Base-by-base conservation (phyloP, 2,888 invertebrate genomes). In the Drosophila fulvimacula region DNA sequence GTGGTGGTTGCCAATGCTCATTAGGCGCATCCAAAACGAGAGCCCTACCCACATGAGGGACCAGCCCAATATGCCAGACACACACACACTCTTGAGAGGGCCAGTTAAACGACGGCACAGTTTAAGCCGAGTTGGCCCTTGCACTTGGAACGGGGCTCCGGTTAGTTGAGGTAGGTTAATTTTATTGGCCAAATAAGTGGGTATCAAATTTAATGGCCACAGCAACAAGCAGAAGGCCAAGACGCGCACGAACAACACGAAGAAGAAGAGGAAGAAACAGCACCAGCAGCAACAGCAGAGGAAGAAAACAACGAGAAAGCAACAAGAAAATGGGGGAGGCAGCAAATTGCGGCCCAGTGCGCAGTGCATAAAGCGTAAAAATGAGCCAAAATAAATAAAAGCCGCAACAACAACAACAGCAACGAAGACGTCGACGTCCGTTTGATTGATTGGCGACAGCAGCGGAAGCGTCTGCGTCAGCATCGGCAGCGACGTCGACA, bases 151-250 rank as follows among this genome's bases (percentile, higher is more conserved):
- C 63, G 46, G 65, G 70, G 78, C 64, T 58, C 78, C 69, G 82
- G 71, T 85, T 70, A 81, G 81, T 87, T 85, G 88, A 87, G 84
- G 84, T 87, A 89, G 90, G 89, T 89, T 89, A 89, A 89, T 88
- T 90, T 90, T 89, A 89, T 89, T 89, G 89, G 90, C 86, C 90
- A 90, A 90, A 88, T 89, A 90, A 90, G 89, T 89, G 84, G 88
- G 86, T 89, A 88, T 88, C 85, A 88, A 88, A 82, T 89, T 87
- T 86, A 86, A 86, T 83, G 79, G 81, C 71, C 73, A 65, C 56
- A 67, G 63, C 68, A 68, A 59, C 48, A 69, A 36, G 60, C 48
- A 65, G 58, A 70, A 55, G 51, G 65, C 53, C 41, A 66, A 70
- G 55, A 58, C 55, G 48, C 52, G 38, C 58, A 52, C 56, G 52